Evolutionary conservation across 1,140 invertebrate genomes (phyloP), one percentile per base, ranked within the genome.

Genomic region (Lepidotrigona ventralis): DNA sequence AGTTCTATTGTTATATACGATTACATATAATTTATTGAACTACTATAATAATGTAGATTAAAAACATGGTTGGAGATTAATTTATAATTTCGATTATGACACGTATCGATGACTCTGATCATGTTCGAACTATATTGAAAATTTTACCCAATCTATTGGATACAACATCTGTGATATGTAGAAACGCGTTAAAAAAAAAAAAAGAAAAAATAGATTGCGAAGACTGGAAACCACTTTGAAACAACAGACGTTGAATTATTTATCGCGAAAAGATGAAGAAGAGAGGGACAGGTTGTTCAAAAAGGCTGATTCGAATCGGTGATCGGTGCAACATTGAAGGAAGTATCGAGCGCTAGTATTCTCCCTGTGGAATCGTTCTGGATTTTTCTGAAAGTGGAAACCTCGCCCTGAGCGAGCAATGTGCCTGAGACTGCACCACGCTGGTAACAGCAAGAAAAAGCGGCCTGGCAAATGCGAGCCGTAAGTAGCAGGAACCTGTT

Each of bases 401-500:
- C 84, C 87, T 88, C 83, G 78, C 77, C 75, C 74, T 46, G 58
- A 87, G 60, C 76, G 76, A 4, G 58, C 64, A 81, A 9, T 86
- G 68, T 72, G 72, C n/a, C 21, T 63, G 60, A 54, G n/a, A 39
- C 68, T 46, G 58, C 58, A 46, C 19, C 33, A 8, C 80, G 66
- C 29, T 63, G 69, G 60, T 56, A 85, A 53, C 74, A 58, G 29
- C 63, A 54, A 88, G 80, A 88, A 88, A 88, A 88, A 88, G 84
- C 84, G 76, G 73, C 58, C 70, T 63, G 80, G 84, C 79, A 70
- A 80, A 88, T 66, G 86, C 72, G 66, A 80, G 71, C 88, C 72
- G 76, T 69, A 83, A 80, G 77, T 75, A 71, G 51, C 69, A 85
- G 83, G 89, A 90, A 91, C 90, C 90, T 91, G 90, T 91, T 91